Base-by-base conservation (phyloP, 1,140 invertebrate genomes). In the Chrysomallon squamiferum region DNA sequence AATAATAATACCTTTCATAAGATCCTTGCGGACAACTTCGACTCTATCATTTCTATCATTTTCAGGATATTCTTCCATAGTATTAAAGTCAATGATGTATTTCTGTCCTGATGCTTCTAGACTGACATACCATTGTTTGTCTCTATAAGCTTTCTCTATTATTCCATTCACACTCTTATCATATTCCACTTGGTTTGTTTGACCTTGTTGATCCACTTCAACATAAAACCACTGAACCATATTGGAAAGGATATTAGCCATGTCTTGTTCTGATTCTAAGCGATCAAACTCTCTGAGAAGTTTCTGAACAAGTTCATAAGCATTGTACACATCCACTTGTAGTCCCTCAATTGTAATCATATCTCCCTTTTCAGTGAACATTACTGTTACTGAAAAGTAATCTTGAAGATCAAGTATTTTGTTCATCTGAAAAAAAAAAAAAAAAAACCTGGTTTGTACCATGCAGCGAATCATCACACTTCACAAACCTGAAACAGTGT, bases 1-100 rank as follows among this genome's bases (percentile, higher is more conserved):
- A n/a, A n/a, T n/a, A n/a, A n/a, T n/a, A n/a, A 47, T 7, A 54
- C 50, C 50, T 54, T 54, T 54, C 18, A 54, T 20, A 20, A 54
- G 50, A 54, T 54, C 50, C 29, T 27, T 54, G 22, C 50, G 22
- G 50, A 54, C 29, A 11, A 54, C 50, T 27, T 25, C 0, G n/a
- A 54, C 50, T 22, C 0, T 54, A 27, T 54, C 50, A 20, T 1
- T 27, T 15, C 2, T 25, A 54, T 54, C 9, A 54, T 54, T 3
- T 22, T 18, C 22, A 54, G 6, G 0, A 54, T 54, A 54, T 29
- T 54, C 50, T 54, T 54, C 50, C 50, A 54, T 54, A 3, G 7
- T 27, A 30, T 9, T 27, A 18, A 54, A 29, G 25, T 54, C 50
- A 22, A 54, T 30, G 29, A 54, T 20, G n/a, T 54, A 54, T 27